Evolutionary conservation across 2,113 vertebrate species (phyloP), one percentile per base, ranked within the genome.

Genomic region (Hydrolagus affinis): DNA sequence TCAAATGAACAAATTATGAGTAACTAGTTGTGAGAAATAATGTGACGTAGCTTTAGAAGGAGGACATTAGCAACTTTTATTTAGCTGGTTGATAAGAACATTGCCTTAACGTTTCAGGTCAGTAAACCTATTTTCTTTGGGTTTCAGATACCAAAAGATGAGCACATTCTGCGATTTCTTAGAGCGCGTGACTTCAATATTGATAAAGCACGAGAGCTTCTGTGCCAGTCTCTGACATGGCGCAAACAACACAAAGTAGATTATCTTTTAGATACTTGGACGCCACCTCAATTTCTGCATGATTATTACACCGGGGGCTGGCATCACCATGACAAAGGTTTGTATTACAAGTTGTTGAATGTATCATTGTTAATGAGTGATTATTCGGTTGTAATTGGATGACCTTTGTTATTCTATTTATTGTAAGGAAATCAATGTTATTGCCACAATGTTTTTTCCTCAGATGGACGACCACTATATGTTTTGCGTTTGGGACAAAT

Each of bases 301-400:
- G 96, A 98, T 88, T 97, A 95, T 88, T 98, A 96, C 77, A 94
- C 95, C 0, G 97, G 96, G 17, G 96, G 95, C 88, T 99, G 97
- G 97, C 96, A 99, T 88, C 96, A 98, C 87, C 96, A 99, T 0
- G 96, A 98, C 91, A 95, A 93, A 95, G 98, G 97, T 96, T 21
- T 66, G 8, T 17, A 44, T 44, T 44, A 44, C 44, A 44, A 44
- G 44, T 44, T 44, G 44, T 44, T 44, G 44, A 44, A 44, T n/a
- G n/a, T n/a, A n/a, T n/a, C n/a, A n/a, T n/a, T n/a, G n/a, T n/a
- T n/a, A n/a, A n/a, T 44, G 6, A 44, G 44, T 44, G 44, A 44
- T 44, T 44, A 44, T 44, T 44, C 6, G 44, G 44, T 6, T 44
- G 44, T 44, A 44, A 44, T 44, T 44, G 44, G n/a, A 73, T 8